Percentiles rank a stretch among this genome's conserved stretches.
Conservation (phyloP, 2,888 invertebrate species). For the Nemoura dubitans region DNA sequence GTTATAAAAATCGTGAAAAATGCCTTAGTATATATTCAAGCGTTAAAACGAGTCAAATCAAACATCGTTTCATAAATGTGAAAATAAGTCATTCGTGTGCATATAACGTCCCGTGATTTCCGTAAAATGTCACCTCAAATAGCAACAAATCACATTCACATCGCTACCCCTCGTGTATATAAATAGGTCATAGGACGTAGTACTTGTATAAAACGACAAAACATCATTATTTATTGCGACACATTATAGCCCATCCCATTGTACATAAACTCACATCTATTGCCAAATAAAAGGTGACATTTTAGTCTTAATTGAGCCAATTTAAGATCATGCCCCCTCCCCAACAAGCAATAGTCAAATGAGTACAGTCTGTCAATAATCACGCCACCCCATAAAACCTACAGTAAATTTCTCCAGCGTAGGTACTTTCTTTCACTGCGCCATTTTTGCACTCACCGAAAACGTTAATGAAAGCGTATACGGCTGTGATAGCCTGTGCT, state of each 20-base stretch:
- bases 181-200: neutral
- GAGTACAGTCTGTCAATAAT: neutral
- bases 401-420: neutral
- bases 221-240: neutral
- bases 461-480: neutral
- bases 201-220: neutral
- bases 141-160: neutral
- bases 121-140: neutral
- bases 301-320: neutral
- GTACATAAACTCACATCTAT: neutral
- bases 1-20: neutral
- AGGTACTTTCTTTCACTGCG: neutral
- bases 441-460: neutral
- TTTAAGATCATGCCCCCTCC: neutral
- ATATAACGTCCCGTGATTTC: neutral
- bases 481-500: neutral
- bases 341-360: neutral
- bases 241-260: neutral
- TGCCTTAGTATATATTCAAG: neutral
- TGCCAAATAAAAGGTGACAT: neutral
- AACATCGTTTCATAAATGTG: neutral
- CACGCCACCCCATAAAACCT: neutral
- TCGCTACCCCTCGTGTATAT: neutral
- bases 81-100: neutral
- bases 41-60: neutral